Evolutionary conservation across 2,888 invertebrate genomes (phyloP), one percentile per base, ranked within the genome.

Genomic region (Agriopis leucophaearia): DNA sequence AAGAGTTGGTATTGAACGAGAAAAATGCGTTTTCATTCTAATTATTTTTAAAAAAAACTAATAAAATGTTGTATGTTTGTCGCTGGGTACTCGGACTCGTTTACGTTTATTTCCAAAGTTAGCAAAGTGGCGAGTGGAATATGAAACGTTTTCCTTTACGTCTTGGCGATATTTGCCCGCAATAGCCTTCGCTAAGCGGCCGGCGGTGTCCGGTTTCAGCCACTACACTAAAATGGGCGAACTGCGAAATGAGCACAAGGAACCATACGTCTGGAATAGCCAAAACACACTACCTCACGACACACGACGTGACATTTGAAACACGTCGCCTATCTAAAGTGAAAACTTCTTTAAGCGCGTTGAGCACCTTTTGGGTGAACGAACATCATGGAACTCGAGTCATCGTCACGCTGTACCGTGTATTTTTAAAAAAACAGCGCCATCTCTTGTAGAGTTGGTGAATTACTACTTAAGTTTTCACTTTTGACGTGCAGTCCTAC

Each of bases 171-270:
- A 56, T 62, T 66, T 61, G 35, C 57, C 56, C 61, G 48, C 57
- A 61, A 62, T 57, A 58, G 66, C 47, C 42, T 47, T 15, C 48
- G 16, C 66, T 67, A 67, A 67, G 62, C 66, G 47, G 62, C 42
- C 56, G 38, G 27, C 45, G 55, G 67, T 64, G 55, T 68, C 64
- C 64, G 68, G 68, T 68, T 27, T 55, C 68, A 12, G 59, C 15
- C 63, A 48, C 59, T 68, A 44, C 15, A 35, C 45, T 9, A 27
- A 47, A 58, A 67, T 67, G 58, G 52, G 47, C 35, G 16, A 57
- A 57, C 42, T n/a, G 15, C 8, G 57, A 27, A 56, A 44, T 56
- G 57, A 36, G 8, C 1, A 1, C 13, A 18, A 18, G 27, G 15
- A 54, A 40, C 18, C 1, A 12, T 9, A 16, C 16, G 16, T 2